Percentiles rank a stretch among this genome's conserved stretches.
These are phyloP conservation scores for Toxonevra muliebris DNA, from an alignment of 2,888 invertebrate genomes.

Conservation along the genomic window DNA sequence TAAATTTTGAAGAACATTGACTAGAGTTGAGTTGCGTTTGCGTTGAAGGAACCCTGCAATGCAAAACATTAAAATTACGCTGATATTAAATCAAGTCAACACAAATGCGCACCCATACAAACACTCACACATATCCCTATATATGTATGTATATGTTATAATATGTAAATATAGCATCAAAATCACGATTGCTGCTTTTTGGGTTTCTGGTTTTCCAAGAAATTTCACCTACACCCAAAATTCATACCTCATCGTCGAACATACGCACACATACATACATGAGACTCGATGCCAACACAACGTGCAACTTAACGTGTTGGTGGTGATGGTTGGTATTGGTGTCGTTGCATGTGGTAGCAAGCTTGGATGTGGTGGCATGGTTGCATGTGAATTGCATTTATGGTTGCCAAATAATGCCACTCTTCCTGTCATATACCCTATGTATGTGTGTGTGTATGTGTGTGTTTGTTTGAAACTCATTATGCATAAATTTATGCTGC, in stretches of 20 bases:
- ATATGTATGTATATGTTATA: not conserved
- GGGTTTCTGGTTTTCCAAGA: constrained; percentile 21
- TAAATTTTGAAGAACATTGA: constrained; percentile 33
- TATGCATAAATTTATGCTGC: constrained; percentile 38
- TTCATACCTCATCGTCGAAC: not conserved
- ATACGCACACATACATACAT: not conserved
- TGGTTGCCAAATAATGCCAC: constrained; percentile 48
- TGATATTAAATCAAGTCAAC: constrained; percentile 32
- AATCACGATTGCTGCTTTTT: constrained; percentile 23
- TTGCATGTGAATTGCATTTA: constrained; percentile 40
- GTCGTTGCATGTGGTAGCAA: too few species aligned
- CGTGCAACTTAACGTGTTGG: not conserved
- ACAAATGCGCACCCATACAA: not conserved
- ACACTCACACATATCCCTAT: not conserved
- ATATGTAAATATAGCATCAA: not conserved
- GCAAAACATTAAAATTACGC: constrained; percentile 26
- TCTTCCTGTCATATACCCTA: constrained; percentile 44
- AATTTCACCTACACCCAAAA: constrained; percentile 18
- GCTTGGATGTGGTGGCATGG: too few species aligned
- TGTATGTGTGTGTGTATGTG: constrained; percentile 4
- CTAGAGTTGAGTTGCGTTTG: too few species aligned
- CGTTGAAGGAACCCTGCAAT: not conserved
- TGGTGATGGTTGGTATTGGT: not conserved
- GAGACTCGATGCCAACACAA: not conserved
- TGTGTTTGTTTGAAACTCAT: constrained; percentile 11